Conservation (phyloP, 2,113 vertebrate species). For the Sylvilagus bachmani region DNA sequence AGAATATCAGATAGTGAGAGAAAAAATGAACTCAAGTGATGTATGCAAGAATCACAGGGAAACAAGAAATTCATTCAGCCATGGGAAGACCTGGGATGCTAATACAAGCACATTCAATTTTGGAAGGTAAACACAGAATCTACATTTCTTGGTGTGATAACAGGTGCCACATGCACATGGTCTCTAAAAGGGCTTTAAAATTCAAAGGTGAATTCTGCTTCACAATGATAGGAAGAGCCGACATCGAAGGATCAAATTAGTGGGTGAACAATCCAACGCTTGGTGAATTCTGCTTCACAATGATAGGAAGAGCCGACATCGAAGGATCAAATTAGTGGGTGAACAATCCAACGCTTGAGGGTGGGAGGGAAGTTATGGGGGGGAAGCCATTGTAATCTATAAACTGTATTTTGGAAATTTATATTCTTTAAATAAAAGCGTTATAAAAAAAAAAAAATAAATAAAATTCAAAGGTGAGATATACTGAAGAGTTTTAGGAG, state of each 20-base stretch:
- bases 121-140: background rate
- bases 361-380: no score
- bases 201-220: constrained; percentile 37
- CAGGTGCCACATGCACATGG: background rate
- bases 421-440: no score
- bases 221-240: no score
- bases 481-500: background rate
- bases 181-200: background rate
- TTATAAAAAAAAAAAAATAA: no score
- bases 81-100: background rate
- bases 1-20: background rate
- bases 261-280: no score
- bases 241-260: no score
- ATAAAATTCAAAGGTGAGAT: constrained; percentile 16
- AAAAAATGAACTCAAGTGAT: background rate
- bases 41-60: background rate
- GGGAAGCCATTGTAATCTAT: no score
- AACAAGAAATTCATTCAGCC: accelerated
- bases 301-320: no score
- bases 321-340: no score
- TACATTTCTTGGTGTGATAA: background rate
- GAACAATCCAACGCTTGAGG: no score
- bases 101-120: background rate
- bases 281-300: no score
- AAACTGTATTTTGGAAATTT: no score